These are phyloP conservation scores for Philonicus albiceps DNA, from an alignment of 2,888 invertebrate genomes.

Conservation along the genomic window DNA sequence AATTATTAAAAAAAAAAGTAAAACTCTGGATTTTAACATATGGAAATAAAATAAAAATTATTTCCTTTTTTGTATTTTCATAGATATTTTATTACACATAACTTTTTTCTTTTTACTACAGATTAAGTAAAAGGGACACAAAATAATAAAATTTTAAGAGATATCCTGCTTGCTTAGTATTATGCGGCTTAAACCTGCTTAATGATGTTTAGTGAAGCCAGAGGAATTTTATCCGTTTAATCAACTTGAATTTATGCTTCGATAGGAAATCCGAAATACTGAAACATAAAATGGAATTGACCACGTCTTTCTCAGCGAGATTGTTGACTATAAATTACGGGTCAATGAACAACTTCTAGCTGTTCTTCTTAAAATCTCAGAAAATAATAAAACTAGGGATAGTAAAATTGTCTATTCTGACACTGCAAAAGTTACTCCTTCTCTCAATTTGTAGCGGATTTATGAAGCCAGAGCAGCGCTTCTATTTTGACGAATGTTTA, in stretches of 20 bases:
- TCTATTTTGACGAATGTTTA: neutral
- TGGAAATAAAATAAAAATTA: too few relatives aligned
- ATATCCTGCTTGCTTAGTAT: neutral
- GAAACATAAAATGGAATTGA: neutral
- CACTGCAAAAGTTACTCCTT: neutral
- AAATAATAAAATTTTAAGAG: neutral
- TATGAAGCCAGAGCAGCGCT: neutral
- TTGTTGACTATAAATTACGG: neutral
- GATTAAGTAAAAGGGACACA: neutral
- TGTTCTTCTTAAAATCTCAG: neutral
- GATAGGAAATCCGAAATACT: neutral
- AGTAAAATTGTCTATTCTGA: neutral
- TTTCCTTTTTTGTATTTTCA: too few relatives aligned
- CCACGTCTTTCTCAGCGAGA: neutral
- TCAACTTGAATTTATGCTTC: neutral
- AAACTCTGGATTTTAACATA: too few relatives aligned
- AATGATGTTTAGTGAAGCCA: neutral
- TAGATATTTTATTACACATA: too few relatives aligned
- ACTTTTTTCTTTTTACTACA: too few relatives aligned
- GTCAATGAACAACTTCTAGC: neutral
- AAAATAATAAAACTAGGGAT: neutral
- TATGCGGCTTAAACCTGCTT: neutral
- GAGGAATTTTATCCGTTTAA: neutral
- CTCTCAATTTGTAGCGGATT: neutral
- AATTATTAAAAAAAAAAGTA: too few relatives aligned